Base-by-base conservation (phyloP, 1,140 invertebrate genomes). In the Armadillidium nasatum region DNA sequence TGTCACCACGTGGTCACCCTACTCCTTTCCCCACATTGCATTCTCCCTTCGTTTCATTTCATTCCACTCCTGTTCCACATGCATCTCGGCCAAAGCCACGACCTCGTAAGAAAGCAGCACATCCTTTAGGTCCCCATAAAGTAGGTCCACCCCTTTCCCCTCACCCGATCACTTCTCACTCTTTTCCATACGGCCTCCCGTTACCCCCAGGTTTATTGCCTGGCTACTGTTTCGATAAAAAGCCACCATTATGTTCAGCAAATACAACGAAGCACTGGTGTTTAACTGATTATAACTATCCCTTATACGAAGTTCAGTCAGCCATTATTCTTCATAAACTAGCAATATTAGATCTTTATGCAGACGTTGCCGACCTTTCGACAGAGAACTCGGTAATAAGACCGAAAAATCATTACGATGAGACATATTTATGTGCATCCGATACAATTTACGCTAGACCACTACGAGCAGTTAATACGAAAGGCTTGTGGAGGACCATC, bases 401-500 rank as follows among this genome's bases (percentile, higher is more conserved):
- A 2, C 66, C 83, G 11, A 74, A 81, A 33, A 73, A 46, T 2
- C 23, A 81, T 19, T 71, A 45, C 10, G 76, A 83, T 44, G 83
- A 83, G 72, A 82, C 81, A 9, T 83, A 82, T 72, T 73, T 83
- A 33, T 83, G 82, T 44, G 74, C 80, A 0, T 75, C 73, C 22
- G 79, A 72, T 13, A 79, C 79, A 44, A 21, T 22, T 19, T 83
- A 83, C 72, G 78, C 80, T 7, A 75, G 75, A 23, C 83, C 82
- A 19, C 73, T 83, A 21, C 23, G 83, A 22, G 83, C 83, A 43
- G 76, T 75, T 10, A 82, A 83, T 73, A 69, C 77, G 2, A 76
- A 83, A 22, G 83, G 83, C 3, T 79, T 78, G 74, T 84, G 83
- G 83, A 79, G 78, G 46, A 79, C 82, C 71, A 78, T 84, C 19